Evolutionary conservation across 2,888 invertebrate species (phyloP), one percentile per base, ranked within the genome.

Genomic region (Dynastes grantii): DNA sequence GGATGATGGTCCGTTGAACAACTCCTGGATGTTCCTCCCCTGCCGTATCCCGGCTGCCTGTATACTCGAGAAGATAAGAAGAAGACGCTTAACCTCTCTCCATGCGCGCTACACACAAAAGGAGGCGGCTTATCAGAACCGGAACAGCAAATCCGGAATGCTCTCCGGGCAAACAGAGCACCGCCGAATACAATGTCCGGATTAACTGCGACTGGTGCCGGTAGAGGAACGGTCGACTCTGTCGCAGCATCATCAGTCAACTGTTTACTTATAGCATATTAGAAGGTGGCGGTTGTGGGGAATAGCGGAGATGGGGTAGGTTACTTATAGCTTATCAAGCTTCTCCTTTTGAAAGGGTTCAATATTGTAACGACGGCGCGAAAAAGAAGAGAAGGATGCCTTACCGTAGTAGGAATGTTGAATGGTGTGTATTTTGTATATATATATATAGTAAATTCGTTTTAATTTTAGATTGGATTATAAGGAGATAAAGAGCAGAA

Each of bases 61-160:
- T n/a, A 16, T n/a, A 45, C 22, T n/a, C 65, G 22, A 32, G 32
- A 1, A 40, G 65, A 65, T 65, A 65, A 65, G 65, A 65, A 65
- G 65, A 65, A 65, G 55, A 55, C 16, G 65, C 65, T 65, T 65
- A 65, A 65, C 65, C 65, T 49, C 40, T 27, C 27, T 16, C 55
- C 22, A 4, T 55, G 22, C 22, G 16, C 13, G 22, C 22, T 55
- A 55, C 22, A 40, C 16, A 65, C 65, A 65, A 65, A 45, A 45
- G 65, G 22, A 16, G 16, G 37, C 3, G 16, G 40, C 65, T 65
- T 65, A 65, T 65, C 65, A 37, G 45, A 65, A 45, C 65, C 65
- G 65, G 65, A 65, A 65, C 65, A 65, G 65, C 65, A 37, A 65
- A 37, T 65, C 45, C 65, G 65, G 32, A 65, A 40, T 65, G 9